These are phyloP conservation scores for Pangasianodon gigas DNA, from an alignment of 2,113 vertebrate species.

Conservation along the genomic window DNA sequence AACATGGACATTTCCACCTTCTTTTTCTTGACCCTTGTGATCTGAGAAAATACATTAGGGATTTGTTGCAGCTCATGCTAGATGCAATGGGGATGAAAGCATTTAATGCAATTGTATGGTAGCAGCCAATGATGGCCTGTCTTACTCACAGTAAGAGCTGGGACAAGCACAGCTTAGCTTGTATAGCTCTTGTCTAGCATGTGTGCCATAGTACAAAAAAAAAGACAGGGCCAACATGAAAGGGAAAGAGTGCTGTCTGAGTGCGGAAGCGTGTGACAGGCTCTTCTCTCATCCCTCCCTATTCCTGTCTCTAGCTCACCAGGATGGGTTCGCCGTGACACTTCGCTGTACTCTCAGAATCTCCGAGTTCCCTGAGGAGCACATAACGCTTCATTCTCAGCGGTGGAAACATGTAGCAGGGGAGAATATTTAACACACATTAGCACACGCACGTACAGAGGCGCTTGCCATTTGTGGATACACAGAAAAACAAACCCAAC, in stretches of 20 bases:
- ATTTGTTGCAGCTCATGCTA: neutral
- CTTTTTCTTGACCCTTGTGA: neutral
- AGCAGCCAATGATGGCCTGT: neutral
- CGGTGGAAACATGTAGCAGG: slow-evolving; percentile 50
- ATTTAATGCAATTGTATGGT: slow-evolving; percentile 14
- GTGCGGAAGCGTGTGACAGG: slow-evolving; percentile 41
- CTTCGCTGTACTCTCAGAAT: slow-evolving; percentile 35
- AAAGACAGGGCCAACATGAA: slow-evolving; percentile 33
- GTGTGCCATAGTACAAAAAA: slow-evolving; percentile 3
- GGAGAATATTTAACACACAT: slow-evolving; percentile 49
- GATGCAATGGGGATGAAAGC: neutral
- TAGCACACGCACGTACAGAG: slow-evolving; percentile 40
- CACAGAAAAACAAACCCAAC: slow-evolving; percentile 47
- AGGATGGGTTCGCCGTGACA: slow-evolving; percentile 55
- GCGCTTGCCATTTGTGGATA: neutral
- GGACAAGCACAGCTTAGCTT: slow-evolving; percentile 29
- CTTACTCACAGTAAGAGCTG: slow-evolving; percentile 1
- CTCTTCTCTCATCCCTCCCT: slow-evolving; percentile 55
- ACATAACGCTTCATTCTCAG: slow-evolving; percentile 56
- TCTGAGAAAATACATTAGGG: neutral
- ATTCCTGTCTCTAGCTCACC: slow-evolving; percentile 44
- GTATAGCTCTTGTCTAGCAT: slow-evolving; percentile 49
- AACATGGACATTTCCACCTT: slow-evolving; percentile 13
- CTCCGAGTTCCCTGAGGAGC: slow-evolving; percentile 22
- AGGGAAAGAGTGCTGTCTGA: slow-evolving; percentile 30